Percentiles rank a stretch among this genome's conserved stretches.
phyloP scores from a whole-genome alignment of 1,140 invertebrate species.

The Maconellicoccus hirsutus region DNA sequence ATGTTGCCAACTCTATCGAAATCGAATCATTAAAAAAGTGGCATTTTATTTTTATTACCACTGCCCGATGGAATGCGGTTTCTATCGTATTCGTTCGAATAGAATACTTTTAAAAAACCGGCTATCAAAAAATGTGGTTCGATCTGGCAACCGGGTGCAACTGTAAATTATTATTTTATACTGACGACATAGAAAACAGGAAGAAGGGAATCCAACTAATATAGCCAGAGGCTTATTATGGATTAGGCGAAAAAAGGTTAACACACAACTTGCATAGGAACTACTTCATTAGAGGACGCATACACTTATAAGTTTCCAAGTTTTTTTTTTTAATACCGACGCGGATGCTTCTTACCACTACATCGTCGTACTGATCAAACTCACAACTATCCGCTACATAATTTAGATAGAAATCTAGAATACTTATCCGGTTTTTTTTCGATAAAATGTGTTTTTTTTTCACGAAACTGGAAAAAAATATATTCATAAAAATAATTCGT shows the following conservation, averaged over 20 bases:
- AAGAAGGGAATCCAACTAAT: conserved; percentile 8
- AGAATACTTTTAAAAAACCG: neutral
- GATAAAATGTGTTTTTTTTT: neutral
- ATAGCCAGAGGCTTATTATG: neutral
- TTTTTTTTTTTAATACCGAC: neutral
- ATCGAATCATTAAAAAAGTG: neutral
- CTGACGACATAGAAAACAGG: conserved; percentile 9
- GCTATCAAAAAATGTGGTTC: conserved; percentile 15
- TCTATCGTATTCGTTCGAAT: neutral
- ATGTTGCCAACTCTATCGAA: neutral
- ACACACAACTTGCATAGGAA: conserved; percentile 20
- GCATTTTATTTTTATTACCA: neutral
- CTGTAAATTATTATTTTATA: conserved; percentile 22
- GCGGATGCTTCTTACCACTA: neutral
- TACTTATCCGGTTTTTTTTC: neutral
- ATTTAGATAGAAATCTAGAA: neutral
- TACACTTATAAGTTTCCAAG: neutral
- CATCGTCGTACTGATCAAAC: neutral
- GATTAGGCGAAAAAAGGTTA: conserved; percentile 18
- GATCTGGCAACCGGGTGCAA: conserved; percentile 13
- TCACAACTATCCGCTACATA: neutral
- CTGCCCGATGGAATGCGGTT: neutral
- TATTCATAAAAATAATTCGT: no score
- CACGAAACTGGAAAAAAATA: neutral
- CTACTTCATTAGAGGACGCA: conserved; percentile 4